Evolutionary conservation across 2,797 vertebrate species (phyloP), one percentile per base, ranked within the genome.

Genomic region (Tachyglossus aculeatus): DNA sequence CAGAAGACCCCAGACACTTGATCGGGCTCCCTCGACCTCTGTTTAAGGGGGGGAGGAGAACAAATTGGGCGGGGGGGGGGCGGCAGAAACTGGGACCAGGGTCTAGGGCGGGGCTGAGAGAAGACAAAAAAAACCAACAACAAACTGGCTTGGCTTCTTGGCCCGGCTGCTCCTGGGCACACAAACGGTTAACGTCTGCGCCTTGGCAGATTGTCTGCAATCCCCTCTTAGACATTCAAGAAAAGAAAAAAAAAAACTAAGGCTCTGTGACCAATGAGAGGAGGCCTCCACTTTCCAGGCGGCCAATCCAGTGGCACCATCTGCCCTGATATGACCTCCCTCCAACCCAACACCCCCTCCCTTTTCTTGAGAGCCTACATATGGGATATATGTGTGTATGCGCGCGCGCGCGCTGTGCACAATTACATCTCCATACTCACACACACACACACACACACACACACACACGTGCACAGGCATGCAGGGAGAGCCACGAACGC

Each of bases 201-300:
- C 2, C 39, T 65, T 4, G 16, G 48, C 48, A 56, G 57, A 24
- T 54, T 45, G 54, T 71, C 55, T 74, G 57, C 38, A 47, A 27
- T 16, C 18, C 43, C 24, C 2, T 54, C 41, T 38, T 21, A 16
- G 44, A 38, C n/a, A 43, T 19, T 43, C 71, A 24, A 44, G 64
- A 25, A 33, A 21, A 29, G 24, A 36, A 67, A 33, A 47, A 22
- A n/a, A 10, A 27, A n/a, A 47, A n/a, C n/a, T n/a, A n/a, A n/a
- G n/a, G n/a, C n/a, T n/a, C 24, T 25, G 11, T 4, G 27, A 65
- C 72, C 81, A 77, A 68, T 47, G n/a, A 61, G 69, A 71, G 52
- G 55, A 27, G 55, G 19, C 47, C 37, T 14, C 36, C n/a, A 50
- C 51, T 25, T 27, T 34, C n/a, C 38, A 5, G 19, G 6, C 43